Evolutionary conservation across 2,797 vertebrate genomes (phyloP).

Genomic region (Mastacembelus armatus): DNA sequence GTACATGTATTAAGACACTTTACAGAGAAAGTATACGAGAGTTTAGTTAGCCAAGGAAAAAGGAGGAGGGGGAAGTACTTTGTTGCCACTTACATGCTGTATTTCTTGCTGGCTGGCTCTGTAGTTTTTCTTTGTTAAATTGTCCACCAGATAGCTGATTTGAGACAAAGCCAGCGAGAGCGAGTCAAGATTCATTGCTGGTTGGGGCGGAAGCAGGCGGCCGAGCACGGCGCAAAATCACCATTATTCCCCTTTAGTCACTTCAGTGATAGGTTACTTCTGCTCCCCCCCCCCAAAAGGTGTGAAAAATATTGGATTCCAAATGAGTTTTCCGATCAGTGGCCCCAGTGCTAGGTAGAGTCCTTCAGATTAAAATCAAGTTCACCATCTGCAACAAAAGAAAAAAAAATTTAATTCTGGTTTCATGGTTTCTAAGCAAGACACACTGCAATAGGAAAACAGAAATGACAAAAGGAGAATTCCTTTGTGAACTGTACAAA

Average conservation of each 20-base stretch:
- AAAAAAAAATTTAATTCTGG: not conserved
- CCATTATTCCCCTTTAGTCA: constrained; percentile 99
- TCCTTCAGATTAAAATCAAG: constrained; percentile 88
- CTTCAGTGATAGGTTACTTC: constrained; percentile 98
- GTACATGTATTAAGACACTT: not conserved
- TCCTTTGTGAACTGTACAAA: too few species aligned
- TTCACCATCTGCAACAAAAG: constrained; percentile 89
- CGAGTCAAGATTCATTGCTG: constrained; percentile 99
- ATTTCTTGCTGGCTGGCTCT: constrained; percentile 99
- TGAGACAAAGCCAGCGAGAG: constrained; percentile 99
- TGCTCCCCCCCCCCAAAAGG: constrained; percentile 88
- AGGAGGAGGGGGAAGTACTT: too few species aligned
- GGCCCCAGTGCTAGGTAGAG: constrained; percentile 83
- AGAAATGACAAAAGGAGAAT: fast-evolving
- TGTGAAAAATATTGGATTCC: constrained; percentile 82
- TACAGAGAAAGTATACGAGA: too few species aligned
- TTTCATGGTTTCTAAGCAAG: not conserved
- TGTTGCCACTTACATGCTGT: constrained; percentile 94
- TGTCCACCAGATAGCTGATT: constrained; percentile 99
- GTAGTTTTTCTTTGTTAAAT: constrained; percentile 99
- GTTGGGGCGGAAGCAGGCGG: constrained; percentile 99
- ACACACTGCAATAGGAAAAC: not conserved
- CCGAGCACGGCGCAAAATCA: constrained; percentile 99
- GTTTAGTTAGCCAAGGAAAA: too few species aligned
- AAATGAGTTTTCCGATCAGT: constrained; percentile 78